Evolutionary conservation across 2,888 invertebrate genomes (phyloP), one percentile per base, ranked within the genome.

Genomic region (Lochmaea capreae): DNA sequence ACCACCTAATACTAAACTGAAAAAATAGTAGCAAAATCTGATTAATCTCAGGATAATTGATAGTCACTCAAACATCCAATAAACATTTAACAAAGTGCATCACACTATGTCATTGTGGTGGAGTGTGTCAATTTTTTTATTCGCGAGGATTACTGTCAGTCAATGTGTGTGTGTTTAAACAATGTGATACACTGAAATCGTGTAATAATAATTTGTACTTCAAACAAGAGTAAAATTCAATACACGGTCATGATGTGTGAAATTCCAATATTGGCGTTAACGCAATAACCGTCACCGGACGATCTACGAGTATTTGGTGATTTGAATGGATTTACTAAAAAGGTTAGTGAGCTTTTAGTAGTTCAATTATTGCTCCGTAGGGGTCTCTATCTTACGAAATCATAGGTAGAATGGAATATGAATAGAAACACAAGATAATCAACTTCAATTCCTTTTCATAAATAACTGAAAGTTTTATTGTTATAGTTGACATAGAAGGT

Each of bases 161-260:
- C 33, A 59, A 14, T 58, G 22, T 26, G 22, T 18, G 2, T 58
- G 22, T 18, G 22, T 58, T 11, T 1, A 26, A 58, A 58, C 58
- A 59, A 12, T 33, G 26, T n/a, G 26, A 59, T 59, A n/a, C 58
- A 12, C 26, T 33, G 33, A 59, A 33, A 59, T 59, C 22, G 33
- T 33, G 59, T 59, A 2, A 59, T 59, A 2, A 59, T 59, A 16
- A 59, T 33, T 59, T 59, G 26, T 59, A 59, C 59, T 59, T 59
- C 62, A 39, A 63, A 63, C 43, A 16, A 18, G 16, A 43, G 43
- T 63, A 63, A 63, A 63, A 63, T 43, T 42, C 43, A 63, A 43
- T 16, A 33, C 4, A 61, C 22, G 11, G 11, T 61, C 12, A 12
- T 33, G 61, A 14, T 26, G 22, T 18, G 57, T 16, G n/a, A 18